Conservation (phyloP, 2,797 vertebrate species). For the Myotis planiceps region DNA sequence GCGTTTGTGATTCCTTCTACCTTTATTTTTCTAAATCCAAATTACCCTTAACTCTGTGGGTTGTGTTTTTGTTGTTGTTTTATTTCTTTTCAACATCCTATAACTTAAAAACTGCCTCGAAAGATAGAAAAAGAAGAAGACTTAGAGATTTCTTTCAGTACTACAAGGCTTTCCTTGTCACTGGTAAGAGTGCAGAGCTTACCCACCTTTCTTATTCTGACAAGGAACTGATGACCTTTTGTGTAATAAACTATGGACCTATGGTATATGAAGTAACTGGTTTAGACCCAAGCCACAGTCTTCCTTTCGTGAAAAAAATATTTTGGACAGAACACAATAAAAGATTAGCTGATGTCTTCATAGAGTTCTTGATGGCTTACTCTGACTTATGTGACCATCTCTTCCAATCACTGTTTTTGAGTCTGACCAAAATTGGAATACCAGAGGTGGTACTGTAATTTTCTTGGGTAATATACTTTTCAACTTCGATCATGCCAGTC, state of each 20-base stretch:
- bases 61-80: neutral
- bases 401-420: slow-evolving; percentile 38
- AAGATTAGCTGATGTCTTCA: neutral
- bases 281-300: neutral
- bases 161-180: neutral
- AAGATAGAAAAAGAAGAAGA: neutral
- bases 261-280: neutral
- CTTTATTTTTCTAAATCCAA: neutral
- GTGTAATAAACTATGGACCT: neutral
- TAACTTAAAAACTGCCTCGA: neutral
- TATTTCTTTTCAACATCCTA: neutral
- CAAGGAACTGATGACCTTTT: neutral
- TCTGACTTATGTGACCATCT: neutral
- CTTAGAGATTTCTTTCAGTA: neutral
- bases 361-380: neutral
- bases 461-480: slow-evolving; percentile 23
- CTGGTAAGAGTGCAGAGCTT: neutral
- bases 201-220: neutral
- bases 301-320: neutral
- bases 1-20: neutral
- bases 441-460: neutral
- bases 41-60: neutral
- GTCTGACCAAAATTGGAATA: neutral
- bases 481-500: neutral
- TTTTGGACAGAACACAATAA: neutral